Base-by-base conservation (phyloP, 1,140 invertebrate genomes). In the Aphelinus atriplicis region DNA sequence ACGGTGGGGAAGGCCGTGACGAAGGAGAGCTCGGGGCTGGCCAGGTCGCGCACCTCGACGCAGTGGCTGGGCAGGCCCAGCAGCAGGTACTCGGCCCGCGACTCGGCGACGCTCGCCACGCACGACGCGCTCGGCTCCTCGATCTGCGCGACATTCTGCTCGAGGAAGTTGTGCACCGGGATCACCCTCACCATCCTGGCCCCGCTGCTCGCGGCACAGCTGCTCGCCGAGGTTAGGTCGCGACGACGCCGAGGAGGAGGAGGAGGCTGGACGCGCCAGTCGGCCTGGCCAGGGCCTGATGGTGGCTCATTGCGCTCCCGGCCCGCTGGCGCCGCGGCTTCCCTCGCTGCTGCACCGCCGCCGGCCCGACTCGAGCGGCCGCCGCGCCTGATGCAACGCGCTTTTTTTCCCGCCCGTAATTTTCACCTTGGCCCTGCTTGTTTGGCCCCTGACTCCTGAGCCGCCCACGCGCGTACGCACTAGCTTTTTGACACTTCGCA, bases 141-240 rank as follows among this genome's bases (percentile, higher is more conserved):
- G 62, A 92, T 90, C 43, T 90, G 89, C 70, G 90, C 89, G 7
- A 93, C 90, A 79, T 91, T 90, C 82, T 93, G 92, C 26, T 90
- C 89, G 9, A 88, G 81, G 82, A 94, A 93, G 84, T 93, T 92
- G 79, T 93, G 92, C 67, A 92, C 91, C 43, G 91, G 91, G 66
- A 93, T 90, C 1, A 93, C 91, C 6, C 92, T 89, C 42, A 93
- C 92, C 92, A 93, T 93, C 70, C 81, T 81, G 4, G 51, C 9
- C 26, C 26, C 26, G 26, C 26, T 26, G 26, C 26, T 26, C 0
- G 26, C 26, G 26, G 26, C 26, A 26, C 26, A 26, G 26, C 26
- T 26, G 26, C 26, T 66, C 10, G 3, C 10, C 58, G 3, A 61
- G 48, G 68, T 71, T 71, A 62, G 55, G 26, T 60, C n/a, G 56